These are phyloP conservation scores for Melanocharis versteri DNA, from an alignment of 2,113 vertebrate species.

Conservation along the genomic window DNA sequence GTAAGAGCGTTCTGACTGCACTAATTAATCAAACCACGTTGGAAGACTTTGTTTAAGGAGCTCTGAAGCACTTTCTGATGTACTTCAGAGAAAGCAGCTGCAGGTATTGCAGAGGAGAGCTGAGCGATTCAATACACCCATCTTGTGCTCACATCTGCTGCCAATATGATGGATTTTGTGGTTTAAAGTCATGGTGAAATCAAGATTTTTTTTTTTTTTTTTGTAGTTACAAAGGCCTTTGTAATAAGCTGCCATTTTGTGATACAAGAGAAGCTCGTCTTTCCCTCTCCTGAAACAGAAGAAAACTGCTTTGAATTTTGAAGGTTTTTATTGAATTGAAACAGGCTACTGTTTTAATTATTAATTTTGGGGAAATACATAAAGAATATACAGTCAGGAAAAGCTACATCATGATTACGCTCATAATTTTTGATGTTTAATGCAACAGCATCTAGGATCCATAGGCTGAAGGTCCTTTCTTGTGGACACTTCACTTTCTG, in stretches of 20 bases:
- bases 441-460: neutral
- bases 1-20: neutral
- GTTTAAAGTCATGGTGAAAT: neutral
- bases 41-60: neutral
- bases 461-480: neutral
- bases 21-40: slow-evolving; percentile 29
- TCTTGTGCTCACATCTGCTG: neutral
- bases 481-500: neutral
- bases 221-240: neutral
- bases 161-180: neutral
- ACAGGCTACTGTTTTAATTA: neutral
- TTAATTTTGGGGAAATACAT: neutral
- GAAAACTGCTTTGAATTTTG: neutral
- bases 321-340: no score
- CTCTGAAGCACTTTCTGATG: neutral
- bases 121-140: neutral
- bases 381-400: neutral
- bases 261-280: neutral
- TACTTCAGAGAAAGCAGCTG: neutral
- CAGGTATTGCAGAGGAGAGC: neutral
- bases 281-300: neutral
- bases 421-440: neutral
- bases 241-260: neutral
- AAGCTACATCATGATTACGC: neutral
- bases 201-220: neutral